A percentile compares a stretch with the other conserved stretches of the same genome.
Conservation (phyloP, 92 coral and sea anemone genomes). For the Parazoanthus atlanticus region DNA sequence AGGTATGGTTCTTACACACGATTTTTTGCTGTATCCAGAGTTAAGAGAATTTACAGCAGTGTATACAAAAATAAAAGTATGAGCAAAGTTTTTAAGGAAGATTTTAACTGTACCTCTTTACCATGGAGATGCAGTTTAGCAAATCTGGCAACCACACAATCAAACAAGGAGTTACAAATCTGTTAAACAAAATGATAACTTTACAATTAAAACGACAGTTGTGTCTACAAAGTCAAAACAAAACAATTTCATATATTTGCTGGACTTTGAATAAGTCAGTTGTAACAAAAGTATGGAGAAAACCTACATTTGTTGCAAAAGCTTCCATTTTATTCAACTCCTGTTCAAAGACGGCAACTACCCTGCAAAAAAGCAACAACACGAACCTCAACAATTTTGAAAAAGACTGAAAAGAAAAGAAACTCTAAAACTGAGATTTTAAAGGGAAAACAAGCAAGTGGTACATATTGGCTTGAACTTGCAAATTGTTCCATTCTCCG, state of each 20-base stretch:
- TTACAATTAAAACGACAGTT: neutral
- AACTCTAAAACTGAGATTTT: neutral
- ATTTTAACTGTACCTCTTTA: neutral
- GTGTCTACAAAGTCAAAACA: neutral
- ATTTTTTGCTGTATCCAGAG: no score
- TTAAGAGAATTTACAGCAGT: no score
- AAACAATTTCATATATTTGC: neutral
- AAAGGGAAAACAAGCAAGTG: neutral
- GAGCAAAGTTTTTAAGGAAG: no score
- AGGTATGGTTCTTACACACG: no score
- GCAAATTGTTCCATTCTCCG: no score
- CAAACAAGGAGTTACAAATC: constrained; percentile 12
- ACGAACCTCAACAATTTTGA: neutral
- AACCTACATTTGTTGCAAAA: constrained; percentile 10
- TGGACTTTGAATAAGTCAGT: neutral
- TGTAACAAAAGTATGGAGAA: neutral
- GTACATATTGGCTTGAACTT: no score
- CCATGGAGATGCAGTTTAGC: constrained; percentile 10
- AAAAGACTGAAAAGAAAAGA: neutral
- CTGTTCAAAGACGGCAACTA: neutral
- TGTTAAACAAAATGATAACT: neutral
- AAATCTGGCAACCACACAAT: constrained; percentile 18
- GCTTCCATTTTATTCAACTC: neutral
- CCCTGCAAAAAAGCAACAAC: neutral
- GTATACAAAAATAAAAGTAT: no score